Conservation (phyloP, 2,797 vertebrate species). For the Acropternis orthonyx region DNA sequence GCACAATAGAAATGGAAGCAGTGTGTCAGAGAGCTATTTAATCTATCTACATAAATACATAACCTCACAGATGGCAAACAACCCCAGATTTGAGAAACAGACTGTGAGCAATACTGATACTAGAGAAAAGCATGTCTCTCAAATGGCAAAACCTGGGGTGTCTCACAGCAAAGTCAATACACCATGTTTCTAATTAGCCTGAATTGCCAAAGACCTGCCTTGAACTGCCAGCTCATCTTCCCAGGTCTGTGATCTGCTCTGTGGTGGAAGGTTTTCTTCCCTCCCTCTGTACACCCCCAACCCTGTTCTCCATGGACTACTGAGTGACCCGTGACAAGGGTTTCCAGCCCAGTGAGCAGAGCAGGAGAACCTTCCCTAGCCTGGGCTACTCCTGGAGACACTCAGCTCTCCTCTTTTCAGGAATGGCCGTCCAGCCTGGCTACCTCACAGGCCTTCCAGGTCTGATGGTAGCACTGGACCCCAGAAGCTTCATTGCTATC, state of each 20-base stretch:
- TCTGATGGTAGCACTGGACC: not conserved
- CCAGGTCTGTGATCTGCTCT: not conserved
- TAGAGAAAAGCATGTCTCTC: not conserved
- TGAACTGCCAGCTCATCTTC: constrained; percentile 19
- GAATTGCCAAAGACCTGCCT: not conserved
- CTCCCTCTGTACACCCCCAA: not conserved
- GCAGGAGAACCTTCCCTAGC: not conserved
- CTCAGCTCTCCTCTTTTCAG: not conserved
- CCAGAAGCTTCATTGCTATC: not conserved
- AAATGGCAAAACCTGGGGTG: constrained; percentile 9
- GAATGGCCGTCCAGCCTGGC: no score
- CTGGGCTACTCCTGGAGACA: not conserved
- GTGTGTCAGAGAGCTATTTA: constrained; percentile 38
- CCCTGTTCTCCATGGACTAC: not conserved
- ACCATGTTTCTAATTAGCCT: constrained; percentile 3
- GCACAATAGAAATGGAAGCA: constrained; percentile 60
- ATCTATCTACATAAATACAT: constrained; percentile 44
- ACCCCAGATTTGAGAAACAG: constrained; percentile 23
- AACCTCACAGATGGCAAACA: constrained; percentile 42
- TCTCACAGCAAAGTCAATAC: constrained; percentile 15
- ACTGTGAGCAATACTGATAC: constrained; percentile 3
- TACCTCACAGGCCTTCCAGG: not conserved
- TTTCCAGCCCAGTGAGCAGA: not conserved
- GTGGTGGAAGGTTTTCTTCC: not conserved
- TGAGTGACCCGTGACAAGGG: not conserved